These are phyloP conservation scores for Gouania willdenowi DNA, from an alignment of 2,797 vertebrate species.

Conservation along the genomic window DNA sequence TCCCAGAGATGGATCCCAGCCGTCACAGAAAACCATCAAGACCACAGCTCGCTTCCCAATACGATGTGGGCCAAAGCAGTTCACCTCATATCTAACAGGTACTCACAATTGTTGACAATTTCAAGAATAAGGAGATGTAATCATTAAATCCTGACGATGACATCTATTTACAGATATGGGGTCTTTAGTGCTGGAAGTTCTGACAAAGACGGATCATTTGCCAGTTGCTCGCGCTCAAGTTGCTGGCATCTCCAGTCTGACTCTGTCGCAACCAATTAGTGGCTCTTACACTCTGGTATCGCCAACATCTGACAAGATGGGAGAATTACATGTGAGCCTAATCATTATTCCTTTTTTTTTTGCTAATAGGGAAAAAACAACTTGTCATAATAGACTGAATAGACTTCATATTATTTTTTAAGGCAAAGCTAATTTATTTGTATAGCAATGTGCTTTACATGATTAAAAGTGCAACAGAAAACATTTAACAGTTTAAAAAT, in stretches of 20 bases:
- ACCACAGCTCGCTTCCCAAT: conserved; percentile 84
- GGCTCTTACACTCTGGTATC: conserved; percentile 88
- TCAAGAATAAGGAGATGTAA: too few species aligned
- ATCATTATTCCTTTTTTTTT: too few species aligned
- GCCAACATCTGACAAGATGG: conserved; percentile 87
- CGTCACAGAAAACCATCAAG: conserved; percentile 74
- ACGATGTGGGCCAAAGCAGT: conserved; percentile 89
- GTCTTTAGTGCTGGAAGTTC: conserved; percentile 84
- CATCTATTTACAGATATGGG: conserved; percentile 86
- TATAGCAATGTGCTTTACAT: too few species aligned
- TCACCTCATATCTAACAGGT: conserved; percentile 92
- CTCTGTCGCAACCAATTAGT: conserved; percentile 80
- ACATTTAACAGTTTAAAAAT: too few species aligned
- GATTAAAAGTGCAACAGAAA: too few species aligned
- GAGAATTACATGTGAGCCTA: conserved; percentile 86
- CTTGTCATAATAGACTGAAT: too few species aligned
- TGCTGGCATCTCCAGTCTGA: conserved; percentile 78
- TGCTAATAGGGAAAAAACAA: too few species aligned
- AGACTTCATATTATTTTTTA: too few species aligned
- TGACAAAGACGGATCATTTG: conserved; percentile 83
- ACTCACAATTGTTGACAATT: too few species aligned
- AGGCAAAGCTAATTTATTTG: too few species aligned
- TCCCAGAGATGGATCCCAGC: conserved; percentile 74
- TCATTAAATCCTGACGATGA: too few species aligned
- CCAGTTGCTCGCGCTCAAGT: conserved; percentile 85